Evolutionary conservation across 2,797 vertebrate genomes (phyloP).

Genomic region (Propithecus perrieri): DNA sequence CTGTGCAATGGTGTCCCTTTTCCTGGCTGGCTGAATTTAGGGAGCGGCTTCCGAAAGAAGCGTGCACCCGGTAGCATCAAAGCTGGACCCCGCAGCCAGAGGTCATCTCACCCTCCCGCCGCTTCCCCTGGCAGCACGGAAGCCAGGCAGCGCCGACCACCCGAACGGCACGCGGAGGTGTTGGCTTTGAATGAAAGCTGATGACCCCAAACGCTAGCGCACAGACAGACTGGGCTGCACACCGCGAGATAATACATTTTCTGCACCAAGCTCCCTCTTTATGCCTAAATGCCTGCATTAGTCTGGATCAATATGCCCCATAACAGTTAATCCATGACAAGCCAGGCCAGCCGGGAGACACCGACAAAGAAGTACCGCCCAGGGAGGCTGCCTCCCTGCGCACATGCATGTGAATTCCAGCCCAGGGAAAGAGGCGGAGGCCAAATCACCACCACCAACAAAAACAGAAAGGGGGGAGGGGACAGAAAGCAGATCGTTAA

Average conservation of each 20-base stretch:
- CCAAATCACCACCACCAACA: not conserved
- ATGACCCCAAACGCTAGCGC: not conserved
- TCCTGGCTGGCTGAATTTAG: not conserved
- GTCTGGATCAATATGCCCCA: constrained; percentile 65
- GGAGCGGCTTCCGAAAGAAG: constrained; percentile 15
- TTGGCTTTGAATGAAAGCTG: constrained; percentile 53
- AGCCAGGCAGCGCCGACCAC: constrained; percentile 21
- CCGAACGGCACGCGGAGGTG: not conserved
- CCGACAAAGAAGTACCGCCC: constrained; percentile 66
- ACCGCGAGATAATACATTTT: constrained; percentile 73
- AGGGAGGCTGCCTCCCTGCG: constrained; percentile 20
- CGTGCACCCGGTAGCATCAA: not conserved
- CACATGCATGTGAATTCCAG: constrained; percentile 52
- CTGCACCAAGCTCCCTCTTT: constrained; percentile 57
- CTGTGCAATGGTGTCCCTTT: not conserved
- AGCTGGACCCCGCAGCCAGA: constrained; percentile 39
- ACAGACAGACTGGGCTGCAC: not conserved
- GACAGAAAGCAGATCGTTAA: not conserved
- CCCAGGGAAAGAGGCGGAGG: constrained; percentile 39
- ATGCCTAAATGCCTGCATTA: constrained; percentile 70
- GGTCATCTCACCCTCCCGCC: constrained; percentile 50
- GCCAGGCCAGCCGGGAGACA: constrained; percentile 47
- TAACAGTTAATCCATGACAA: constrained; percentile 74
- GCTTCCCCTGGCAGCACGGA: not conserved
- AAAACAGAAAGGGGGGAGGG: not conserved